Evolutionary conservation across 2,113 vertebrate genomes (phyloP).

Genomic region (Istiophorus platypterus): DNA sequence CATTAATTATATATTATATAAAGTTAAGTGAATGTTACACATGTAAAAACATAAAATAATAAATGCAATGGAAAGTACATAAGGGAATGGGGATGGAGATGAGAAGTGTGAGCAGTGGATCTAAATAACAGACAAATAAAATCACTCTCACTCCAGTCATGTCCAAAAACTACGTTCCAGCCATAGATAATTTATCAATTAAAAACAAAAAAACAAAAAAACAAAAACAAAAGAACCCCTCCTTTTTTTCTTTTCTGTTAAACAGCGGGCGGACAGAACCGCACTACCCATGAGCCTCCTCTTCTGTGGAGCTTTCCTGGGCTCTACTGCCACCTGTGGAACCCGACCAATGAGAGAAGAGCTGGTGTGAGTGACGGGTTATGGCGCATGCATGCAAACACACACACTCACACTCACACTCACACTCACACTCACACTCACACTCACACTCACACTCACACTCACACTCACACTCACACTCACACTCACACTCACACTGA

Average conservation of each 20-base stretch:
- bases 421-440: not conserved
- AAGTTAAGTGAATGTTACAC: not conserved
- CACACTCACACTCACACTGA: not conserved
- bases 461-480: not conserved
- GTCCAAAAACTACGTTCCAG: constrained; percentile 68
- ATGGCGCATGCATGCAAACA: not conserved
- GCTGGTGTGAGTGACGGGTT: constrained; percentile 42
- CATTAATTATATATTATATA: no score
- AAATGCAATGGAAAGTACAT: constrained; percentile 36
- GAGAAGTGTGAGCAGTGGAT: constrained; percentile 31
- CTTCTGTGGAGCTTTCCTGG: constrained; percentile 76
- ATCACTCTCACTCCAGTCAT: constrained; percentile 49
- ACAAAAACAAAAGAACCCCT: not conserved
- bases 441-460: not conserved
- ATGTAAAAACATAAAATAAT: constrained; percentile 50
- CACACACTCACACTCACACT: not conserved
- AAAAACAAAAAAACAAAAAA: constrained; percentile 23
- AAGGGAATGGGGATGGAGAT: constrained; percentile 45
- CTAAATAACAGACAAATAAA: constrained; percentile 27
- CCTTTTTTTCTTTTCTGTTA: not conserved
- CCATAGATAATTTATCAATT: constrained; percentile 57
- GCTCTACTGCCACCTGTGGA: constrained; percentile 72
- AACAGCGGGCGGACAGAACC: constrained; percentile 29
- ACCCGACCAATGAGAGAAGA: constrained; percentile 74
- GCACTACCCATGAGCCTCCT: constrained; percentile 73